phyloP scores from a whole-genome alignment of 2,797 vertebrate genomes.

The Melanogrammus aeglefinus region DNA sequence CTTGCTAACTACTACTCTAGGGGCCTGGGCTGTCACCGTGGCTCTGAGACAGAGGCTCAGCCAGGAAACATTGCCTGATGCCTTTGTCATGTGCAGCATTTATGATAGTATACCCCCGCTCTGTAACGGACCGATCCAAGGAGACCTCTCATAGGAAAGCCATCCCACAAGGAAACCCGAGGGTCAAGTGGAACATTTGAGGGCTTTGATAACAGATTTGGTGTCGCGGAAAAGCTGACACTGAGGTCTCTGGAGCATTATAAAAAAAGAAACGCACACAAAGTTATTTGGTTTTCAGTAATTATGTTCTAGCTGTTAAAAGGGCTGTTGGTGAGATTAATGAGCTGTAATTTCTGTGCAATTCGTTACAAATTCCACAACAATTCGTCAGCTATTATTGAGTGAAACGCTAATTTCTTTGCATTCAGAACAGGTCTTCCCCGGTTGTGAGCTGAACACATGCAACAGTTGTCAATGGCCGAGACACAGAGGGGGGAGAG shows the following conservation, averaged over 20 bases:
- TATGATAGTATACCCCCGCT: not conserved
- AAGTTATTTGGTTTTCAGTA: not conserved
- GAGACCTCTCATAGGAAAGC: conserved; percentile 21
- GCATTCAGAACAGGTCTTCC: not conserved
- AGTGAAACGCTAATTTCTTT: not conserved
- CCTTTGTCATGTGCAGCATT: not conserved
- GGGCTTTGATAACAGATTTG: not conserved
- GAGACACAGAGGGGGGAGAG: too few relatives aligned
- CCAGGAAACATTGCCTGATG: conserved; percentile 32
- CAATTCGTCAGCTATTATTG: not conserved
- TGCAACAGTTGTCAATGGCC: too few relatives aligned
- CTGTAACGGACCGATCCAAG: not conserved
- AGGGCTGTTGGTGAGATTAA: not conserved
- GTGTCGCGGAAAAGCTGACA: not conserved
- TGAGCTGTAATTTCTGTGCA: not conserved
- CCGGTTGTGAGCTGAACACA: too few relatives aligned
- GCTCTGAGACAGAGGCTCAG: not conserved
- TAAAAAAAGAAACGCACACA: not conserved
- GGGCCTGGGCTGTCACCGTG: not conserved
- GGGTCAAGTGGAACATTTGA: not conserved
- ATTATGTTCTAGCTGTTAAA: not conserved
- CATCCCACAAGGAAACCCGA: not conserved
- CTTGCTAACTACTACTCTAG: not conserved
- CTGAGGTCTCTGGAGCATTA: not conserved
- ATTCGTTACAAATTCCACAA: too few relatives aligned